A percentile compares a stretch with the other conserved stretches of the same genome.
phyloP scores from a whole-genome alignment of 2,797 vertebrate genomes.

The Alca torda region DNA sequence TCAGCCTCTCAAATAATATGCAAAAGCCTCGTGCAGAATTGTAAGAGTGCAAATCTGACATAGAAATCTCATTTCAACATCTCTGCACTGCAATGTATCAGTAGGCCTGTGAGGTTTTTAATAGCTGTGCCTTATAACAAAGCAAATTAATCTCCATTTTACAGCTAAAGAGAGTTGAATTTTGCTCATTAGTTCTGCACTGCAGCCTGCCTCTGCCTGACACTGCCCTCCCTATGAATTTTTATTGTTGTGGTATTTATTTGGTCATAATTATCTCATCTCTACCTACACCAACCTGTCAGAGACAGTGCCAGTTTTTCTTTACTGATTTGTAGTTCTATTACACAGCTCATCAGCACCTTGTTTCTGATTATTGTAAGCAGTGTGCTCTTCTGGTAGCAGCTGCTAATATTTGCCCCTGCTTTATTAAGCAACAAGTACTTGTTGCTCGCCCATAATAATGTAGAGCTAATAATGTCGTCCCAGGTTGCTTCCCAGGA shows the following conservation, averaged over 20 bases:
- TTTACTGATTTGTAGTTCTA: conserved; percentile 40
- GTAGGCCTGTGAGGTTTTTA: background rate
- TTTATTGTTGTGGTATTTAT: conserved; percentile 45
- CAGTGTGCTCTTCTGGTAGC: background rate
- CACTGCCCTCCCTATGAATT: background rate
- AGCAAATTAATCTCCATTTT: conserved; percentile 59
- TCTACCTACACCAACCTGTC: conserved; percentile 31
- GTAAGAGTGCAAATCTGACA: background rate
- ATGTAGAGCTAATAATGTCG: background rate
- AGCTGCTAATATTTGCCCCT: conserved; percentile 43
- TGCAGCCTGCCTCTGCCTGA: background rate
- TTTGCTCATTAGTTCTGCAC: conserved; percentile 55
- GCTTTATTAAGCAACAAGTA: conserved; percentile 53
- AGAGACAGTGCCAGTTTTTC: conserved; percentile 9
- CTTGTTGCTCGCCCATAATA: background rate
- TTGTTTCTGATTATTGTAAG: conserved; percentile 37
- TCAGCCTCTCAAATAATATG: background rate
- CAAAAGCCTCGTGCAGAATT: background rate
- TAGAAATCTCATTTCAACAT: conserved; percentile 13
- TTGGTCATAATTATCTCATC: conserved; percentile 43
- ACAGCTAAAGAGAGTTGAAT: conserved; percentile 20
- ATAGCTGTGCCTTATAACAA: conserved; percentile 17
- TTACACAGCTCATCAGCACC: conserved; percentile 39
- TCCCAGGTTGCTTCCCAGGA: background rate
- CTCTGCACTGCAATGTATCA: background rate